phyloP scores from a whole-genome alignment of 2,888 invertebrate genomes.

The Drosophila helvetica region DNA sequence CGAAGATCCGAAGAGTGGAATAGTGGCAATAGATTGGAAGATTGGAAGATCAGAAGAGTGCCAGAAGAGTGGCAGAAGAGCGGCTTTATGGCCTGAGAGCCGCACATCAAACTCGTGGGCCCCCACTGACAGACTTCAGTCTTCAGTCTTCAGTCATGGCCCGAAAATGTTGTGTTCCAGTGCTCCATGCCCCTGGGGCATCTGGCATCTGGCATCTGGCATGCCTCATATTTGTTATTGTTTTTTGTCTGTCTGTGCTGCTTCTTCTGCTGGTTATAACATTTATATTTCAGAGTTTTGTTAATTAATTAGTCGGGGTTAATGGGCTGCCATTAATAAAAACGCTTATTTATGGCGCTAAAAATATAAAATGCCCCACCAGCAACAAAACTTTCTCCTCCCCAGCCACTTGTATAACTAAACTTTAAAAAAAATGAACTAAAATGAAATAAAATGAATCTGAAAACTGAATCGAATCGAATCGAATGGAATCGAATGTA shows the following conservation, averaged over 20 bases:
- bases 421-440: no score
- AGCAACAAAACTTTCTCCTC: slow-evolving; percentile 63
- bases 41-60: background rate
- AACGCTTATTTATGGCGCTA: slow-evolving; percentile 74
- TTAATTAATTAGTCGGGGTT: slow-evolving; percentile 76
- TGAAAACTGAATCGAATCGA: slow-evolving; percentile 4
- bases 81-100: background rate
- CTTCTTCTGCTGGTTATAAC: slow-evolving; percentile 25
- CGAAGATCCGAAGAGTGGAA: background rate
- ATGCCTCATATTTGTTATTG: slow-evolving; percentile 48
- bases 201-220: no score
- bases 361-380: slow-evolving; percentile 45
- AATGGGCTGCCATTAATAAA: slow-evolving; percentile 75
- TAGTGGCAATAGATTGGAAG: slow-evolving; percentile 25
- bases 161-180: slow-evolving; percentile 37
- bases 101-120: slow-evolving; percentile 7
- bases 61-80: background rate
- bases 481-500: slow-evolving; percentile 1
- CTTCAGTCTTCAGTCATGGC: slow-evolving; percentile 48
- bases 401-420: slow-evolving; percentile 54
- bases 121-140: slow-evolving; percentile 28
- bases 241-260: slow-evolving; percentile 7
- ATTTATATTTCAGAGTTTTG: slow-evolving; percentile 51
- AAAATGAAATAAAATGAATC: slow-evolving; percentile 1
- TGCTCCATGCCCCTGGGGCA: slow-evolving; percentile 9